Conservation (phyloP, 2,797 vertebrate species). For the Acrossocheilus wenchowensis region DNA sequence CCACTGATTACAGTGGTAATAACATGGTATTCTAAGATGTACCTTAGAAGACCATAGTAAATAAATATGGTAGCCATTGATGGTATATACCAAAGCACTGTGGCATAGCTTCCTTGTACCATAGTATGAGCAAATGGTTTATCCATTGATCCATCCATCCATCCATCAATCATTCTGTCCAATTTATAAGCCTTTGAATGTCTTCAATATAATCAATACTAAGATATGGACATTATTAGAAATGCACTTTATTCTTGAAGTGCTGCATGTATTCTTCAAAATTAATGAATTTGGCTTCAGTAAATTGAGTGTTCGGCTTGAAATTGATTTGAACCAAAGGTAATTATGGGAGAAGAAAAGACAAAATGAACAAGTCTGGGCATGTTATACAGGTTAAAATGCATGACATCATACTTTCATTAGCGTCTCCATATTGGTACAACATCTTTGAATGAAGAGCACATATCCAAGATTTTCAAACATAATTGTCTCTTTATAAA, state of each 20-base stretch:
- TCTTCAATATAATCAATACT: neutral
- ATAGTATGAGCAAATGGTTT: neutral
- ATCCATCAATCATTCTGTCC: neutral
- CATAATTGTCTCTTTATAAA: constrained; percentile 38
- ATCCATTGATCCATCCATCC: neutral
- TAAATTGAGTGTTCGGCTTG: constrained; percentile 32
- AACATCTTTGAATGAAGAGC: constrained; percentile 45
- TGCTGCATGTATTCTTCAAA: constrained; percentile 22
- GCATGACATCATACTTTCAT: constrained; percentile 46
- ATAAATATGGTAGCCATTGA: neutral
- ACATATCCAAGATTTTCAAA: constrained; percentile 33
- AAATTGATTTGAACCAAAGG: constrained; percentile 37
- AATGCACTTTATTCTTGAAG: constrained; percentile 21
- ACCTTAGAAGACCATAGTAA: neutral
- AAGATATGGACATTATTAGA: constrained; percentile 1
- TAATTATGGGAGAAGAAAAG: constrained; percentile 48
- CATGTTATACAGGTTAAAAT: constrained; percentile 41
- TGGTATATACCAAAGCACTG: neutral
- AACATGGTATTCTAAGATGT: neutral
- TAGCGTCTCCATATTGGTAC: constrained; percentile 39
- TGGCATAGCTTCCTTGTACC: neutral
- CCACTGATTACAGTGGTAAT: neutral
- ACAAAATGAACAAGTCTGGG: constrained; percentile 37
- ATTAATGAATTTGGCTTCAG: neutral
- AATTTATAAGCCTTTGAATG: neutral